A percentile compares a stretch with the other conserved stretches of the same genome.
These are phyloP conservation scores for Platycnemis pennipes DNA, from an alignment of 2,888 invertebrate genomes.

Conservation along the genomic window DNA sequence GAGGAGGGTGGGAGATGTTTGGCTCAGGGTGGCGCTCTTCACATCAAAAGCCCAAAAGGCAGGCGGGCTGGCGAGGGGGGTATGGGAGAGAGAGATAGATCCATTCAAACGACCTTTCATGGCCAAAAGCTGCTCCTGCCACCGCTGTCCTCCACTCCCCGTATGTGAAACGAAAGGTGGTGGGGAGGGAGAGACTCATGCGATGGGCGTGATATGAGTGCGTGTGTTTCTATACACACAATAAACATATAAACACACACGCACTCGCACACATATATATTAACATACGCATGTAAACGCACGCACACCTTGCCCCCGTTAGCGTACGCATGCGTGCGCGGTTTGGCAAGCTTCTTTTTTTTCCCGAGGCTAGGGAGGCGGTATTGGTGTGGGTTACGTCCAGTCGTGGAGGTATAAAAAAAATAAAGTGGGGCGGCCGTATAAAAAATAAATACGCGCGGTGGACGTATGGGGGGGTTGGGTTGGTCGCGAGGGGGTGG, in stretches of 20 bases:
- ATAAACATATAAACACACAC: too few species aligned
- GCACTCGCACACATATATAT: background rate
- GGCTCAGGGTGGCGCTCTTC: constrained; percentile 39
- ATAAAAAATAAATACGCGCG: background rate
- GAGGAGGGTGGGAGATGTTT: background rate
- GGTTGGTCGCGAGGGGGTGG: too few species aligned
- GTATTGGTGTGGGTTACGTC: background rate
- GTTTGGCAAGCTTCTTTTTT: background rate
- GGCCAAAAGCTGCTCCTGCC: constrained; percentile 53
- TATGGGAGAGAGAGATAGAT: background rate
- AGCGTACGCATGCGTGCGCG: background rate
- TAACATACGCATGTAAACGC: background rate
- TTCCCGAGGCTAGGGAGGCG: background rate
- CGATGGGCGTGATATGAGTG: too few species aligned
- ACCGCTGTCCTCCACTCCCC: background rate
- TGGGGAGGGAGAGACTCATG: background rate
- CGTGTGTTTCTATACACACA: too few species aligned
- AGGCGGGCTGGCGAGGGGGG: constrained; percentile 7
- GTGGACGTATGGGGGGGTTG: background rate
- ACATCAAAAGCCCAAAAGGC: constrained; percentile 67
- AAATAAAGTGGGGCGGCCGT: background rate
- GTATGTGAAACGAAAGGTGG: constrained; percentile 40
- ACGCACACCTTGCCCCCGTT: too few species aligned
- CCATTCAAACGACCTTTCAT: constrained; percentile 60
- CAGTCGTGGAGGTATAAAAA: background rate